Percentiles rank a stretch among this genome's conserved stretches.
Conservation (phyloP, 2,888 invertebrate species). For the Listrodromus nycthemerus region DNA sequence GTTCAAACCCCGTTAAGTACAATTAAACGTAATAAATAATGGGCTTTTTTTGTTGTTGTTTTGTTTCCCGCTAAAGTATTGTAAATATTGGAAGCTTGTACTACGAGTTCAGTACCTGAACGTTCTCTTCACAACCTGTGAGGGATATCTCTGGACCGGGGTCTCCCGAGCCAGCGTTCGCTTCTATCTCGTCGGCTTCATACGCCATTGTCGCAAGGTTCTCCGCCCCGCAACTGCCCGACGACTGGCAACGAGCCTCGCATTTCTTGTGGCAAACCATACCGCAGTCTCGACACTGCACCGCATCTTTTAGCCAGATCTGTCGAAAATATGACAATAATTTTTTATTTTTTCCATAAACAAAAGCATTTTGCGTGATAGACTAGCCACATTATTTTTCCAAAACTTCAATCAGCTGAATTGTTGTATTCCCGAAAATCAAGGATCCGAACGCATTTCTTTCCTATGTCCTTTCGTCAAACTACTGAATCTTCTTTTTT, state of each 20-base stretch:
- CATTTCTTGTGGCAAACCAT: slow-evolving; percentile 99
- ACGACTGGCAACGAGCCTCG: slow-evolving; percentile 92
- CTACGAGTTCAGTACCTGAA: slow-evolving; percentile 83
- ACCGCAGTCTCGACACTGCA: slow-evolving; percentile 94
- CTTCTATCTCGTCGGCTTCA: slow-evolving; percentile 82
- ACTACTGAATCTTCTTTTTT: not conserved
- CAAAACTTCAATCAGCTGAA: not conserved
- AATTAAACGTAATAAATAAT: slow-evolving; percentile 61
- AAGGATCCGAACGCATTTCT: too few relatives aligned
- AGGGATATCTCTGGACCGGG: slow-evolving; percentile 82
- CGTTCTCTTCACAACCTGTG: slow-evolving; percentile 83
- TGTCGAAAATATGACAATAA: slow-evolving; percentile 77
- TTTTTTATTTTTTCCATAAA: not conserved
- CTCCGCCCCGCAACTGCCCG: slow-evolving; percentile 87
- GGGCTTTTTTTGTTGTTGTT: slow-evolving; percentile 32
- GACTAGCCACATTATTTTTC: not conserved
- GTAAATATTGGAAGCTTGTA: slow-evolving; percentile 75
- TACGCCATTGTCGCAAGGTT: slow-evolving; percentile 78
- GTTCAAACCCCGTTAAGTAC: slow-evolving; percentile 49
- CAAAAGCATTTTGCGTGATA: not conserved
- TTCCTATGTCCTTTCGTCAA: too few relatives aligned
- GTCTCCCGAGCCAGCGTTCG: slow-evolving; percentile 76
- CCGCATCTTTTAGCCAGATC: slow-evolving; percentile 99
- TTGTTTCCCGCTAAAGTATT: slow-evolving; percentile 43
- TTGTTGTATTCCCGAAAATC: too few relatives aligned